Evolutionary conservation across 1,140 invertebrate genomes (phyloP).

Genomic region (Drosophila subobscura): DNA sequence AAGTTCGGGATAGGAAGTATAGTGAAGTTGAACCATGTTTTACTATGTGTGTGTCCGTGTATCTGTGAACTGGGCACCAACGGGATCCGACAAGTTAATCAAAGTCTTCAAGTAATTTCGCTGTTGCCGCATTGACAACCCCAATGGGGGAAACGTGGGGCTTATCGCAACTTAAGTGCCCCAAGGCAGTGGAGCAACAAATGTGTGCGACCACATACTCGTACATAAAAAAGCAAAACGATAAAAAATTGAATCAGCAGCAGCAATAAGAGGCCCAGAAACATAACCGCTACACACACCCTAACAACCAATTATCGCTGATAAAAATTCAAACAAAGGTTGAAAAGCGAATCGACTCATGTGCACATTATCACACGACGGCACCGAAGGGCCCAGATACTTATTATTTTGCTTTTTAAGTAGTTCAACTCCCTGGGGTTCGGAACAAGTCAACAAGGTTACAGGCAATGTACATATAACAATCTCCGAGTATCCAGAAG

Average conservation of each 20-base stretch:
- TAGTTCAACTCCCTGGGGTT: too few relatives aligned
- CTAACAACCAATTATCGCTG: conserved; percentile 18
- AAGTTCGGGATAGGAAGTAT: too few relatives aligned
- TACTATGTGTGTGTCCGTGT: neutral
- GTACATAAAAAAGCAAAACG: conserved; percentile 33
- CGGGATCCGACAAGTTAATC: conserved; percentile 32
- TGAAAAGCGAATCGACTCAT: neutral
- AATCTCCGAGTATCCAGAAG: too few relatives aligned
- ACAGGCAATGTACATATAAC: too few relatives aligned
- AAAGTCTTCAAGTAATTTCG: conserved; percentile 27
- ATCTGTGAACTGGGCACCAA: neutral
- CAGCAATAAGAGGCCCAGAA: conserved; percentile 3
- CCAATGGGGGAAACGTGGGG: conserved; percentile 16
- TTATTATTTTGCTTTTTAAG: too few relatives aligned
- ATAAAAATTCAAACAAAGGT: conserved; percentile 7
- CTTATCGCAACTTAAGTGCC: conserved; percentile 49
- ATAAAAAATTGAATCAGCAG: conserved; percentile 29
- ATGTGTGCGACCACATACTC: conserved; percentile 12
- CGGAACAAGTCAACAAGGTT: too few relatives aligned
- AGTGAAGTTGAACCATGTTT: too few relatives aligned
- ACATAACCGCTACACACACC: conserved; percentile 21
- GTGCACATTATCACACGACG: too few relatives aligned
- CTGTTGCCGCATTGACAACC: conserved; percentile 6
- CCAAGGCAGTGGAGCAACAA: conserved; percentile 32
- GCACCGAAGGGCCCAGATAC: too few relatives aligned